phyloP scores from a whole-genome alignment of 1,140 invertebrate species.

The Delia radicum region DNA sequence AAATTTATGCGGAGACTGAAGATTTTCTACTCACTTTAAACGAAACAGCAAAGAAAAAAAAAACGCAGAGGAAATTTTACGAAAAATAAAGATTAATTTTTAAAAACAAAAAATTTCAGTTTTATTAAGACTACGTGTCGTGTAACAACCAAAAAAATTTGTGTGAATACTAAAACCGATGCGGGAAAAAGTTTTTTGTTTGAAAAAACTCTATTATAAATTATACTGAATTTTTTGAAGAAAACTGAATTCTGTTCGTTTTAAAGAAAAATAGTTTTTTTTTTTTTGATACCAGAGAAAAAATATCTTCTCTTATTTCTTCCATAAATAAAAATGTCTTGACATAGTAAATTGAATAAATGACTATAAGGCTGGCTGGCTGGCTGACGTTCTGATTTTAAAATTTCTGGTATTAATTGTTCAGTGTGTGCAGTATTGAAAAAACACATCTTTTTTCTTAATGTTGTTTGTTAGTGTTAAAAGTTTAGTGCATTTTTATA shows the following conservation, averaged over 20 bases:
- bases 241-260: too few relatives aligned
- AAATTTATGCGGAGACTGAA: background rate
- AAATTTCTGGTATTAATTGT: background rate
- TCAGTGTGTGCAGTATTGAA: background rate
- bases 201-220: background rate
- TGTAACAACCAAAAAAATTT: constrained; percentile 2
- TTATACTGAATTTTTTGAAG: too few relatives aligned
- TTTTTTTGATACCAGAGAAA: background rate
- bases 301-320: background rate
- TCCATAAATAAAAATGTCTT: background rate
- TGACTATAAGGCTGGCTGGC: background rate
- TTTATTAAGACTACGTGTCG: constrained; percentile 14
- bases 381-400: background rate
- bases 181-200: background rate
- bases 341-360: background rate
- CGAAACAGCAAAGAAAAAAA: background rate
- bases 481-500: background rate
- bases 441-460: background rate
- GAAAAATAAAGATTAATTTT: background rate
- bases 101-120: background rate
- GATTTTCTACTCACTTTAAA: background rate
- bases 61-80: background rate
- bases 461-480: background rate
- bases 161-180: background rate
- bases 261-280: too few relatives aligned